Base-by-base conservation (phyloP, 2,113 vertebrate genomes). In the Empidonax traillii region DNA sequence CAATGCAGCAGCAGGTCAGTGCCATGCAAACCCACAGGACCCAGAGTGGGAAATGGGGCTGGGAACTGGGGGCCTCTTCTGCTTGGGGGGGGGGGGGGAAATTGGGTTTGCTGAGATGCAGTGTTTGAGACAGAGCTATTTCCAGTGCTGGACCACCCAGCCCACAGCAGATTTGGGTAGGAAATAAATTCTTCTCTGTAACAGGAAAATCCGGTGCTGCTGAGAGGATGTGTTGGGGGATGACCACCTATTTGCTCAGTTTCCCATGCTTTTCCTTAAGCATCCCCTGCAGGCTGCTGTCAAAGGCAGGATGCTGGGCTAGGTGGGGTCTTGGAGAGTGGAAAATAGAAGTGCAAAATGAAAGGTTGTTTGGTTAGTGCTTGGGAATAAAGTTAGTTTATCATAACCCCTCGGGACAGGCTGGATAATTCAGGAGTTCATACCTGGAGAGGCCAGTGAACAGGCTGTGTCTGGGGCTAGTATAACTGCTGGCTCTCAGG, bases 331-430 rank as follows among this genome's bases (percentile, higher is more conserved):
- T 58, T 5, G 51, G 23, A 56, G 72, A 18, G 62, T 44, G 76
- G 41, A 41, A 85, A 84, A 59, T 0, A 51, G 51, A 63, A 66
- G 30, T 28, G 27, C 11, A 21, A 43, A 33, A 24, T 13, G 10
- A 61, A 78, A 63, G 11, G 33, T 31, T 61, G 7, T 19, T 74
- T 33, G 46, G 6, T 49, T 49, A 14, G 24, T 33, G 61, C 30
- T 71, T 66, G 39, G 53, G 76, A 63, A 75, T 39, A 12, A 80
- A 84, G 33, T 24, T 47, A 43, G 20, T 39, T 71, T 85, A 28
- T 56, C 1, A 1, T 15, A 33, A 67, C 7, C 9, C 1, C 39
- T 43, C 0, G 0, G 52, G 39, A 25, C 21, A 24, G 69, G 31
- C 43, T 55, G 76, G 68, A 4, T 84, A 18, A 52, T 20, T 37